Base-by-base conservation (phyloP, 2,888 invertebrate genomes). In the Cylindroiulus punctatus region DNA sequence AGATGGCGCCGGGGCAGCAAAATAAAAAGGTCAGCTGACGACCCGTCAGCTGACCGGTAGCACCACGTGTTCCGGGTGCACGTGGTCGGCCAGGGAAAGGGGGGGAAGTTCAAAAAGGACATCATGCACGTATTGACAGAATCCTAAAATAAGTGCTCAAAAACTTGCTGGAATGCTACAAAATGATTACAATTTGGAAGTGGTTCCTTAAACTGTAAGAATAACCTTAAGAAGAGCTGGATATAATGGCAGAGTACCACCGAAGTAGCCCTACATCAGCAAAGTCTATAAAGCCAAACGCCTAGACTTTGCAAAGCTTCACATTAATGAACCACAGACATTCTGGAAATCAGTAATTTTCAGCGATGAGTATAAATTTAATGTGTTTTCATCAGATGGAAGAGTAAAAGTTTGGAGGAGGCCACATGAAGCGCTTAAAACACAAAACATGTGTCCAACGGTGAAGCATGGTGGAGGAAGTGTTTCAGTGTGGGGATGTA, bases 401-500 rank as follows among this genome's bases (percentile, higher is more conserved):
- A 8, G 81, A 30, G 36, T 81, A 17, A 81, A 22, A 36, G 81
- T 81, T 32, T 81, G 22, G 81, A 4, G 81, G 36, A 81, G 36
- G 36, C 30, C 81, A 30, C 22, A 81, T 7, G 0, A 81, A 81
- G 26, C 4, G 81, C 36, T 0, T 1, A 36, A 81, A 81, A 30
- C 19, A 36, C 12, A 19, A 36, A 81, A 81, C 76, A 22, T 76
- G 76, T 30, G 30, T 19, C 76, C 1, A 22, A 76, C 76, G 10
- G 76, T 76, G 76, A 76, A 76, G 76, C 76, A 76, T 76, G 76
- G 1, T 76, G 76, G 76, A 14, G 76, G 76, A 26, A 22, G 7
- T 14, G 81, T 81, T 81, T 81, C 22, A 81, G 81, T 81, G 19
- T 81, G 26, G 81, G 81, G 81, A n/a, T 76, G 76, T 81, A 81